Evolutionary conservation across 2,113 vertebrate species (phyloP).

Genomic region (Barnardius zonarius): DNA sequence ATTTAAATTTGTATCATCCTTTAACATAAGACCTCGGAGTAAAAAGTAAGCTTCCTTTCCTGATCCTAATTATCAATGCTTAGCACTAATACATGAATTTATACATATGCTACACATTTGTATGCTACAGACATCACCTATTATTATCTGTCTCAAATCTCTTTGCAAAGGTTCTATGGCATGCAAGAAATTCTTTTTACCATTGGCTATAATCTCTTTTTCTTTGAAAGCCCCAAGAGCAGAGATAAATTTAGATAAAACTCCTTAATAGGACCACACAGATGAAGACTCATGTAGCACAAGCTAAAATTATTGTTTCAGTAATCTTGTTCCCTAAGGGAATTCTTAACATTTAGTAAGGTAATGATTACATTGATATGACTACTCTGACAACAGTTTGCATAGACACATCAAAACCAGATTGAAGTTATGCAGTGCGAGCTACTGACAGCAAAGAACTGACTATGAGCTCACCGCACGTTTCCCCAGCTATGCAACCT

Average conservation of each 20-base stretch:
- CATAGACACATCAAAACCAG: background rate
- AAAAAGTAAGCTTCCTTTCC: background rate
- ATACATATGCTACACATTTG: background rate
- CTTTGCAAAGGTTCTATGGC: background rate
- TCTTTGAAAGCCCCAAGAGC: constrained; percentile 25
- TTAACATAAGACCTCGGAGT: background rate
- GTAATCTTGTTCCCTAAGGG: background rate
- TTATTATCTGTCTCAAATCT: background rate
- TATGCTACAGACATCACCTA: background rate
- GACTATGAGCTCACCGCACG: background rate
- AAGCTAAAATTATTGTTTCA: background rate
- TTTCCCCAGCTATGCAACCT: background rate
- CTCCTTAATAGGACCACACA: constrained; percentile 51
- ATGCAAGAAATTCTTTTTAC: background rate
- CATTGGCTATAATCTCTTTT: constrained; percentile 21
- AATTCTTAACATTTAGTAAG: background rate
- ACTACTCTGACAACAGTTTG: background rate
- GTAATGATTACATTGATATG: background rate
- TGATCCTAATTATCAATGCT: background rate
- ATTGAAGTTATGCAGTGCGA: fast-evolving
- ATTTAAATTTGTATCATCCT: background rate
- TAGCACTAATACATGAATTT: background rate
- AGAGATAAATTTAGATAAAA: constrained; percentile 37
- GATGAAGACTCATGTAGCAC: background rate
- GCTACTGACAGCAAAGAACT: background rate